Conservation (phyloP, 2,113 vertebrate species). For the Rhabdomys dilectus region DNA sequence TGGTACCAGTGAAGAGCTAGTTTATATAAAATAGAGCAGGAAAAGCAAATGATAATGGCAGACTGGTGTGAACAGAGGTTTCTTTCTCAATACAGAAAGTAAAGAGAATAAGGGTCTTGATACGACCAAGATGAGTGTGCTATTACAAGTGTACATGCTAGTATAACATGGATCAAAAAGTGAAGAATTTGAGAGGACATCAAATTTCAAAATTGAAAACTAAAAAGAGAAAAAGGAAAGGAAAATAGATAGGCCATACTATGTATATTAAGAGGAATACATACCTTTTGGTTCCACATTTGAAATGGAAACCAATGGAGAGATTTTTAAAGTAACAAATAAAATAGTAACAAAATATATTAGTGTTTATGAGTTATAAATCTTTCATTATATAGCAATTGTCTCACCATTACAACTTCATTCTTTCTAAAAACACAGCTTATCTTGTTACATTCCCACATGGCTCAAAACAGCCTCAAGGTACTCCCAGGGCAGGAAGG, state of each 20-base stretch:
- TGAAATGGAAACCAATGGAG: not conserved
- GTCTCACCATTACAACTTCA: not conserved
- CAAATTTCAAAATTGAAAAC: conserved; percentile 30
- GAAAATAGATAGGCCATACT: not conserved
- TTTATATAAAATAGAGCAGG: not conserved
- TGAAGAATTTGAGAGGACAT: conserved; percentile 9
- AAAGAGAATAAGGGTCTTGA: not conserved
- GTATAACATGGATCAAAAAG: not conserved
- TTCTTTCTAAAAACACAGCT: not conserved
- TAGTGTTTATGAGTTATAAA: not conserved
- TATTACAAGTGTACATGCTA: not conserved
- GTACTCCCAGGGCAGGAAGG: not conserved
- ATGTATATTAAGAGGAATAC: not conserved
- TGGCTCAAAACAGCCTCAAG: not conserved
- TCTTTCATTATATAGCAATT: not conserved
- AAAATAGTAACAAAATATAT: conserved; percentile 12
- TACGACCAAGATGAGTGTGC: not conserved
- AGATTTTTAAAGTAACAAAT: conserved; percentile 32
- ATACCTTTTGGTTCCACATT: not conserved
- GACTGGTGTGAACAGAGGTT: rapidly evolving
- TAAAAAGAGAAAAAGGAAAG: not conserved
- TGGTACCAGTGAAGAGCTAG: not conserved
- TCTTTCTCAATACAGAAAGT: not conserved
- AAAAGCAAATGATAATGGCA: not conserved
- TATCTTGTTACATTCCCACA: not conserved